Percentiles rank a stretch among this genome's conserved stretches.
Conservation (phyloP, 1,140 invertebrate species). For the Macrobrachium nipponense region DNA sequence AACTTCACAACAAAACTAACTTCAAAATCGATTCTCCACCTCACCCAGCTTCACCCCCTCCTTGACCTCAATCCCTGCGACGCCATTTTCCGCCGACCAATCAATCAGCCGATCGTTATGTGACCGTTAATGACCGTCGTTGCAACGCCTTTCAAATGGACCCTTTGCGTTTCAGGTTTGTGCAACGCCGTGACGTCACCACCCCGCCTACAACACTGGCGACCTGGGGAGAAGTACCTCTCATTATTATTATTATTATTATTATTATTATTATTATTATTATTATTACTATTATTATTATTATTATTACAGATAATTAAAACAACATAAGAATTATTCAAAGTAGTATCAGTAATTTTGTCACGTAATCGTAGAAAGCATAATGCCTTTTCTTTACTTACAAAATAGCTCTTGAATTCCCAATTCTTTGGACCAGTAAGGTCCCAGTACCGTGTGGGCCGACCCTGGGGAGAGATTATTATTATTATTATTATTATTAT, state of each 20-base stretch:
- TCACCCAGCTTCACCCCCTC: too few relatives aligned
- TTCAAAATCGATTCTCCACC: not conserved
- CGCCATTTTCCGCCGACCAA: too few relatives aligned
- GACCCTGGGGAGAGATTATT: constrained; percentile 61
- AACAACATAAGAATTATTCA: not conserved
- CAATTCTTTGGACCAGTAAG: constrained; percentile 69
- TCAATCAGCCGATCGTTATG: not conserved
- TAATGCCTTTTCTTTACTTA: constrained; percentile 13
- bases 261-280: not conserved
- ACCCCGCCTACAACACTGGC: not conserved
- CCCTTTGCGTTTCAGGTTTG: not conserved
- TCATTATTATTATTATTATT: not conserved
- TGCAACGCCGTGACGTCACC: not conserved
- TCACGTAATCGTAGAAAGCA: not conserved
- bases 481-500: not conserved
- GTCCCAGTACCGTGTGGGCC: constrained; percentile 71
- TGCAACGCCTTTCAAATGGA: constrained; percentile 1
- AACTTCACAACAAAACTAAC: not conserved
- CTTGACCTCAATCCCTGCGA: too few relatives aligned
- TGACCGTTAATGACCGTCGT: constrained; percentile 15
- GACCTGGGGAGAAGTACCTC: not conserved
- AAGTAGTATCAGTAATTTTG: not conserved
- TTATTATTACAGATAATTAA: not conserved
- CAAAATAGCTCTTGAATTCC: constrained; percentile 29
- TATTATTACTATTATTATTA: not conserved